Percentiles rank a stretch among this genome's conserved stretches.
These are phyloP conservation scores for Dipodomys ordii DNA, from an alignment of 2,113 vertebrate genomes.

Conservation along the genomic window DNA sequence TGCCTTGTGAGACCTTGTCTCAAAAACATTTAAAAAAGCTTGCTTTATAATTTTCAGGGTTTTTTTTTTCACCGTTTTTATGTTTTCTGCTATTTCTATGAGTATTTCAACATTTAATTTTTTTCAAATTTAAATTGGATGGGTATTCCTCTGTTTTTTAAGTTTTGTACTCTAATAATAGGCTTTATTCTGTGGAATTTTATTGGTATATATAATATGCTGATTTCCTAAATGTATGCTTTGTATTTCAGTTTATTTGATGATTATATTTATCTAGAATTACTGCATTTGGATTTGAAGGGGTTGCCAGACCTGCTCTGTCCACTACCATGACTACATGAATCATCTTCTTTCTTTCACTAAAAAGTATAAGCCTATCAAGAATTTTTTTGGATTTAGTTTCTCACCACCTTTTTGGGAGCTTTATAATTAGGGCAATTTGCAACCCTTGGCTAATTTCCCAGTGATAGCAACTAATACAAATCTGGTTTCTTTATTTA, in stretches of 20 bases:
- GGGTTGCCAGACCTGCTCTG: not conserved
- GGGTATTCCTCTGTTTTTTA: constrained; percentile 6
- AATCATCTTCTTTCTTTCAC: not conserved
- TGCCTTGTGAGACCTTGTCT: too few relatives aligned
- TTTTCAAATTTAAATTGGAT: not conserved
- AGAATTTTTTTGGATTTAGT: constrained; percentile 35
- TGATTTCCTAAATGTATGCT: constrained; percentile 11
- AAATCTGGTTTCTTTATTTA: not conserved
- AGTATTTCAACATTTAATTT: constrained; percentile 3
- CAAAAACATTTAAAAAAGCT: too few relatives aligned
- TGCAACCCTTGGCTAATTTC: constrained; percentile 26
- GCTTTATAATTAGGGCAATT: constrained; percentile 34
- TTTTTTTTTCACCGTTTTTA: constrained; percentile 14
- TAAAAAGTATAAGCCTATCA: not conserved
- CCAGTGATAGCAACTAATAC: not conserved
- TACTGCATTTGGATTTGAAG: not conserved
- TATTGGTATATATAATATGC: constrained; percentile 1
- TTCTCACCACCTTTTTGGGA: not conserved
- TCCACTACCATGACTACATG: not conserved
- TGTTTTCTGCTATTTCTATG: constrained; percentile 25
- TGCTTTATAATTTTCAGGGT: not conserved
- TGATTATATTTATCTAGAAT: not conserved
- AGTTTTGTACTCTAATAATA: constrained; percentile 27
- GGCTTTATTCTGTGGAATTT: constrained; percentile 29
- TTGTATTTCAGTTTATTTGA: not conserved